phyloP scores from a whole-genome alignment of 2,888 invertebrate genomes.

The Andricus quercusramuli region DNA sequence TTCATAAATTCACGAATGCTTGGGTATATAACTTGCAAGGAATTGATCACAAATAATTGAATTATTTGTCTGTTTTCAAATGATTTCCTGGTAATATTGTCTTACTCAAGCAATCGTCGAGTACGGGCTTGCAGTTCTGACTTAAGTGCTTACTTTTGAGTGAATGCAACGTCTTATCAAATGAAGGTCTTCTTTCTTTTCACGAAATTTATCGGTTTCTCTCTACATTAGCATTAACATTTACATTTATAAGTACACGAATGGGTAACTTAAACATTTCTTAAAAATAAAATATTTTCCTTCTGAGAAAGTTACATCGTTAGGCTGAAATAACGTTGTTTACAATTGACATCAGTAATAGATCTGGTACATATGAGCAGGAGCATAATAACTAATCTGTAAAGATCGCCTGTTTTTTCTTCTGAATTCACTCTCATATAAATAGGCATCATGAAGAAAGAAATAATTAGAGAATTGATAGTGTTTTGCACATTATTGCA shows the following conservation, averaged over 20 bases:
- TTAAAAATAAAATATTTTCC: neutral
- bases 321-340: conserved; percentile 44
- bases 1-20: conserved; percentile 48
- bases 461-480: neutral
- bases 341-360: neutral
- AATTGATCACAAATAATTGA: conserved; percentile 13
- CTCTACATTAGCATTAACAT: conserved; percentile 20
- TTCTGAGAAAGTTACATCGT: conserved; percentile 28
- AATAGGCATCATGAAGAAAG: neutral
- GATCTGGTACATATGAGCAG: conserved; percentile 3
- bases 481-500: neutral
- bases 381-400: neutral
- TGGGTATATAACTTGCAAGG: conserved; percentile 46
- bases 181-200: conserved; percentile 27
- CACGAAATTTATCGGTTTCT: neutral
- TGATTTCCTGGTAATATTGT: conserved; percentile 21
- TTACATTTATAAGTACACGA: conserved; percentile 10
- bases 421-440: neutral
- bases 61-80: neutral
- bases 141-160: conserved; percentile 53
- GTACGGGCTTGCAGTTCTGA: conserved; percentile 50
- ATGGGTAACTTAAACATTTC: neutral
- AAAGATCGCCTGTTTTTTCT: conserved; percentile 13
- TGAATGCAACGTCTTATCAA: conserved; percentile 48
- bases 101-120: conserved; percentile 47